phyloP scores from a whole-genome alignment of 92 coral and sea anemone species.

The Parazoanthus darwini region DNA sequence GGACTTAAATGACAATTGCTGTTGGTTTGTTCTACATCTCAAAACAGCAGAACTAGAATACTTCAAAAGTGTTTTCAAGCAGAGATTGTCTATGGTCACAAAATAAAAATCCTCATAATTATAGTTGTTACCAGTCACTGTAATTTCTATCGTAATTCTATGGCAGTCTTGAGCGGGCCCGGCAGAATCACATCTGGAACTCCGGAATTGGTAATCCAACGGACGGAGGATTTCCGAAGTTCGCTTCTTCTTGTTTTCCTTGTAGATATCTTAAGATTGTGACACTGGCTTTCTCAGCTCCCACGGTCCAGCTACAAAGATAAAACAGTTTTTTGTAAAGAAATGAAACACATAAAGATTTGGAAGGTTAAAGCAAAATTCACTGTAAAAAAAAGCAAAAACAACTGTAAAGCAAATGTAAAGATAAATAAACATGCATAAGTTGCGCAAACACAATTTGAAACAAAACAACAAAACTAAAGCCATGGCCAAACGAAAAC shows the following conservation, averaged over 20 bases:
- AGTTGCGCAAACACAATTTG: not conserved
- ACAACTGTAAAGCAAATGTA: not conserved
- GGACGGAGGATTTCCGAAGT: not conserved
- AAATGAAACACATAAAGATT: not conserved
- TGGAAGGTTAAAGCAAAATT: not conserved
- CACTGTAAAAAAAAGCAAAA: not conserved
- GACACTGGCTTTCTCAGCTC: slow-evolving; percentile 36
- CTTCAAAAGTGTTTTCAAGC: not conserved
- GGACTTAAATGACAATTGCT: not conserved
- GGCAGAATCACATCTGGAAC: not conserved
- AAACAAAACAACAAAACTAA: too few relatives aligned
- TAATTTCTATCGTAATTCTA: not conserved
- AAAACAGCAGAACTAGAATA: not conserved
- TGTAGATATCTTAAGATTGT: not conserved
- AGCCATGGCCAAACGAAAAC: too few relatives aligned
- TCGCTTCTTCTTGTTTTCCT: not conserved
- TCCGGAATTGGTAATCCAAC: not conserved
- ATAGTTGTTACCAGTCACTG: not conserved
- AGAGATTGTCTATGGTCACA: not conserved
- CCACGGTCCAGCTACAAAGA: slow-evolving; percentile 36
- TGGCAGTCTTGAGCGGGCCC: not conserved
- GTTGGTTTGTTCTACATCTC: not conserved
- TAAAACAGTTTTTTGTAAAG: not conserved
- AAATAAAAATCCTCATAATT: not conserved
- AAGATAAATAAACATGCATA: not conserved